Evolutionary conservation across 2,797 vertebrate genomes (phyloP).

Genomic region (Acropternis orthonyx): DNA sequence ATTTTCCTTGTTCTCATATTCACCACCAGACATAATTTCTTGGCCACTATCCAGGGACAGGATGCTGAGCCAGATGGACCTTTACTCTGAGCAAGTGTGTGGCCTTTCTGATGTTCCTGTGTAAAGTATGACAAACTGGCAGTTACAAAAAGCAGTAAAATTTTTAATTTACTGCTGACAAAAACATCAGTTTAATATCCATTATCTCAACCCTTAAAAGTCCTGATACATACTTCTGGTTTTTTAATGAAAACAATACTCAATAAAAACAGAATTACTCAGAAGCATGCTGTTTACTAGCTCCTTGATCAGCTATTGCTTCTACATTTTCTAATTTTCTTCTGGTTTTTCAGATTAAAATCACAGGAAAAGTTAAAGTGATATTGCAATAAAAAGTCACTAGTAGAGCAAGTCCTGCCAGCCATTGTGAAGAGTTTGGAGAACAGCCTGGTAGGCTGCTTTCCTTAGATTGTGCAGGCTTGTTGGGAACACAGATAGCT

Average conservation of each 20-base stretch:
- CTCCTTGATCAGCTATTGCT: background rate
- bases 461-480: background rate
- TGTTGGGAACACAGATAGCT: background rate
- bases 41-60: constrained; percentile 28
- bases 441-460: background rate
- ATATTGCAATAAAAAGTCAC: background rate
- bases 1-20: constrained; percentile 11
- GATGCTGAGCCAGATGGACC: constrained; percentile 38
- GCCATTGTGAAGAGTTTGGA: background rate
- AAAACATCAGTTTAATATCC: background rate
- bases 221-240: background rate
- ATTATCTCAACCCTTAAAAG: background rate
- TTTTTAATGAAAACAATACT: background rate
- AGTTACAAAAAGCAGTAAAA: background rate
- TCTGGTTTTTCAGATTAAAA: background rate
- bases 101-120: constrained; percentile 26
- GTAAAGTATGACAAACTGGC: background rate
- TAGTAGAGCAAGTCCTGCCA: background rate
- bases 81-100: constrained; percentile 5
- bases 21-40: background rate
- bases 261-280: background rate
- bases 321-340: background rate
- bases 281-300: background rate
- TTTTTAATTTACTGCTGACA: background rate
- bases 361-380: background rate